phyloP scores from a whole-genome alignment of 1,140 invertebrate species.

The Tachypleus tridentatus region DNA sequence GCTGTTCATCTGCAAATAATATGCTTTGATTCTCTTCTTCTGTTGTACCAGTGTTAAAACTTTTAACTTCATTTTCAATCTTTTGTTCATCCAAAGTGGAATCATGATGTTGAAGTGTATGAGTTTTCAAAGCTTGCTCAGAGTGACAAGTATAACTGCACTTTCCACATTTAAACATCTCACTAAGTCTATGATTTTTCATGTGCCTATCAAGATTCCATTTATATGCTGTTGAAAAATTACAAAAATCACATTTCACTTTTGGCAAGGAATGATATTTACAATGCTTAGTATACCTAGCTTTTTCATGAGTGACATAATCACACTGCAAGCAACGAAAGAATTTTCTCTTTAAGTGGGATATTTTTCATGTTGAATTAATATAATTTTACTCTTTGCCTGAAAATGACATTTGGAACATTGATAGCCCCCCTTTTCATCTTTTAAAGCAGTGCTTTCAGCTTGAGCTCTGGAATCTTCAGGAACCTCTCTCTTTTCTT shows the following conservation, averaged over 20 bases:
- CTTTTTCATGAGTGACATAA: conserved; percentile 78
- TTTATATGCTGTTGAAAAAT: conserved; percentile 83
- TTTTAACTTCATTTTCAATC: conserved; percentile 6
- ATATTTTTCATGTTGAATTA: conserved; percentile 39
- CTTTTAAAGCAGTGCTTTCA: no score
- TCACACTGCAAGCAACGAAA: conserved; percentile 78
- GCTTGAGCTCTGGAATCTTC: no score
- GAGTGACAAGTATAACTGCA: conserved; percentile 88
- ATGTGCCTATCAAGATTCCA: conserved; percentile 87
- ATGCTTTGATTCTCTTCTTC: neutral
- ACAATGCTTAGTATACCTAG: conserved; percentile 80
- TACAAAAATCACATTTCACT: conserved; percentile 84
- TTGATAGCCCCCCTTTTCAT: no score
- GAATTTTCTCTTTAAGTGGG: conserved; percentile 42
- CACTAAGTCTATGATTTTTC: conserved; percentile 66
- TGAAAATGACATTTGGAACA: conserved; percentile 33
- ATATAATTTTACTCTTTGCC: conserved; percentile 29
- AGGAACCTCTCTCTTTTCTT: no score
- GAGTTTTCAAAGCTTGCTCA: conserved; percentile 80
- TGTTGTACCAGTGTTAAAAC: neutral
- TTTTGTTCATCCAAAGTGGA: conserved; percentile 7
- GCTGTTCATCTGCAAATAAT: conserved; percentile 11
- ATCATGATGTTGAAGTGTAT: conserved; percentile 52
- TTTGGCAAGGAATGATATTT: conserved; percentile 86
- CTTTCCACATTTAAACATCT: conserved; percentile 65